A percentile compares a stretch with the other conserved stretches of the same genome.
Conservation (phyloP, 2,888 invertebrate species). For the Nemurella pictetii region DNA sequence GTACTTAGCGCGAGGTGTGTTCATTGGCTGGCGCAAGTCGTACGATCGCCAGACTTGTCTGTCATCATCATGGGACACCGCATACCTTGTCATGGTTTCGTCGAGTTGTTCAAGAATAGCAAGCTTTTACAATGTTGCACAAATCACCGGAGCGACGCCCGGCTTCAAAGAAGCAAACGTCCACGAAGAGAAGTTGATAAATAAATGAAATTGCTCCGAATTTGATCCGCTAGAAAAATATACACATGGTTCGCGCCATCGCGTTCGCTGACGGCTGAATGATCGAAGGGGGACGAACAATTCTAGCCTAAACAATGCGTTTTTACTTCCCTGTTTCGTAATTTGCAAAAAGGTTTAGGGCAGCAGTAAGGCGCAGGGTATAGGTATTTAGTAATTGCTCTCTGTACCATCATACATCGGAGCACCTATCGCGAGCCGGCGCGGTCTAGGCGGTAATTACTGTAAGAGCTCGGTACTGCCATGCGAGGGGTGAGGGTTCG, state of each 20-base stretch:
- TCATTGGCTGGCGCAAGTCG: neutral
- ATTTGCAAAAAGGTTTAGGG: neutral
- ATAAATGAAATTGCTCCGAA: neutral
- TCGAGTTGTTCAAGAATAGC: neutral
- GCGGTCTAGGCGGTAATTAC: constrained; percentile 31
- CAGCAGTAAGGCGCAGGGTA: neutral
- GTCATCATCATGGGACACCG: neutral
- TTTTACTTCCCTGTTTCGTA: neutral
- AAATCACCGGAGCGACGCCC: neutral
- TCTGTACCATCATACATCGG: neutral
- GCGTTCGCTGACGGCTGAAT: neutral
- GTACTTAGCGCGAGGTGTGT: neutral
- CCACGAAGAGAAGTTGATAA: neutral
- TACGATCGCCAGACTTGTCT: neutral
- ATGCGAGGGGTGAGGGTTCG: constrained; percentile 23
- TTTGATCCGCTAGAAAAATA: neutral
- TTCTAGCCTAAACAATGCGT: neutral
- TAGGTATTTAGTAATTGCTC: neutral
- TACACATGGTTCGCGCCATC: neutral
- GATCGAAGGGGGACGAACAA: neutral
- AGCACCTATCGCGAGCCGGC: constrained; percentile 9
- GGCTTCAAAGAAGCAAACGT: too few relatives aligned
- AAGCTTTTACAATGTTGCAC: neutral
- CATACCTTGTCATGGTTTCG: neutral
- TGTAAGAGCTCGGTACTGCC: constrained; percentile 24